These are phyloP conservation scores for Chloroclystis v-ata DNA, from an alignment of 2,888 invertebrate species.

Conservation along the genomic window DNA sequence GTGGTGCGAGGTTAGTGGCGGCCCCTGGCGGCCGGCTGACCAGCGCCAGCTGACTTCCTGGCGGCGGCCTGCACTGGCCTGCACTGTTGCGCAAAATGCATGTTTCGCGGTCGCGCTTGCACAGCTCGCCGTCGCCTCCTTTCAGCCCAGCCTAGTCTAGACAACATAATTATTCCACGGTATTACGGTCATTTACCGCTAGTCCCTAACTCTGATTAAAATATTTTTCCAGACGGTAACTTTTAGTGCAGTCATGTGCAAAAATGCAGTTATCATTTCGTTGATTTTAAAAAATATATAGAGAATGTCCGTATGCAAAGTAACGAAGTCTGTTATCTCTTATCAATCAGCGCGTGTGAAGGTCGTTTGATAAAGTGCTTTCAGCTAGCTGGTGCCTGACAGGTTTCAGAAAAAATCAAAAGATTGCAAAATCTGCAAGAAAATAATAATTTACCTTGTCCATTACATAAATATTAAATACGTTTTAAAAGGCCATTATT, in stretches of 20 bases:
- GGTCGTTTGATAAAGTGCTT: slow-evolving; percentile 63
- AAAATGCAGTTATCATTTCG: background rate
- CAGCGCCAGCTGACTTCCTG: slow-evolving; percentile 57
- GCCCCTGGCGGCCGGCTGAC: slow-evolving; percentile 29
- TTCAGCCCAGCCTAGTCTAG: slow-evolving; percentile 19
- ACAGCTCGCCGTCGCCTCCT: slow-evolving; percentile 13
- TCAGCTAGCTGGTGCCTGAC: slow-evolving; percentile 26
- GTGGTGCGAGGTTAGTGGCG: slow-evolving; percentile 15
- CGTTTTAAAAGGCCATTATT: too few relatives aligned
- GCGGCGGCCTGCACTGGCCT: slow-evolving; percentile 22
- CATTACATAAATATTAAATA: background rate
- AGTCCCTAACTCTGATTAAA: slow-evolving; percentile 11
- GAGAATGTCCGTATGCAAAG: slow-evolving; percentile 11
- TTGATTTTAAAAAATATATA: background rate
- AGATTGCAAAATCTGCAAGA: background rate
- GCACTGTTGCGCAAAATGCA: slow-evolving; percentile 52
- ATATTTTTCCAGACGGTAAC: too few relatives aligned
- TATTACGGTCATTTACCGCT: slow-evolving; percentile 19
- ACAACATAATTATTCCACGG: slow-evolving; percentile 29
- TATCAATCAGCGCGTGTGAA: slow-evolving; percentile 74
- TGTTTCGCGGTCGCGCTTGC: slow-evolving; percentile 31
- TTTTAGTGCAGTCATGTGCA: too few relatives aligned
- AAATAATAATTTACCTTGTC: background rate
- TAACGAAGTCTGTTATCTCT: slow-evolving; percentile 60
- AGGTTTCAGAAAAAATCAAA: slow-evolving; percentile 5